Base-by-base conservation (phyloP, 1,140 invertebrate genomes). In the Gonatopus flavifemur region DNA sequence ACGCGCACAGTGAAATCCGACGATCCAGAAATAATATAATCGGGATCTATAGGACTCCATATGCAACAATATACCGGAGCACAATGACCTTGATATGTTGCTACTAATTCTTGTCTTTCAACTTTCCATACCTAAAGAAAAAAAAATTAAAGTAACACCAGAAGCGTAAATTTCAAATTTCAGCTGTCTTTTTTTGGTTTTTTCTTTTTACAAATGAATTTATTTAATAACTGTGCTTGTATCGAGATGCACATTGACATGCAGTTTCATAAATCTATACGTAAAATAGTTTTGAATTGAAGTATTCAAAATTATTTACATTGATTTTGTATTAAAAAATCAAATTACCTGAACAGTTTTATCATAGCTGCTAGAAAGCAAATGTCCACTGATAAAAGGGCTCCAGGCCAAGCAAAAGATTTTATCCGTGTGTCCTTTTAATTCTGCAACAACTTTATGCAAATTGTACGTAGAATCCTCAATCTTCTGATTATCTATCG, bases 341-440 rank as follows among this genome's bases (percentile, higher is more conserved):
- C 38, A 41, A 37, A 62, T 73, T 77, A 90, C 88, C 74, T 85
- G 81, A 37, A 84, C 83, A 32, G 82, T 83, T 12, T 76, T 71
- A 70, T 90, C 88, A 57, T 85, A 86, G 18, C 86, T 86, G 4
- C 82, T 83, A 9, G 88, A 85, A 7, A 87, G 70, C n/a, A 93
- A 70, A 30, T 79, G 72, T 6, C 81, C 85, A 46, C 84, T 84
- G 8, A 79, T 64, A 64, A 89, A 87, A 3, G 87, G 87, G 74
- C 82, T 90, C 90, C 90, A 93, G 3, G 78, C 76, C 8, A 91
- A 49, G 39, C 80, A 76, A 1, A 84, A 81, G 13, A 90, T 81
- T 30, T 80, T 72, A 0, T 74, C 67, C 19, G 52, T 69, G 60
- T 90, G 89, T 1, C 84, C 86, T 2, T 60, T 69, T 39, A 90